Percentiles rank a stretch among this genome's conserved stretches.
These are phyloP conservation scores for Lophotriccus pileatus DNA, from an alignment of 2,797 vertebrate species.

Conservation along the genomic window DNA sequence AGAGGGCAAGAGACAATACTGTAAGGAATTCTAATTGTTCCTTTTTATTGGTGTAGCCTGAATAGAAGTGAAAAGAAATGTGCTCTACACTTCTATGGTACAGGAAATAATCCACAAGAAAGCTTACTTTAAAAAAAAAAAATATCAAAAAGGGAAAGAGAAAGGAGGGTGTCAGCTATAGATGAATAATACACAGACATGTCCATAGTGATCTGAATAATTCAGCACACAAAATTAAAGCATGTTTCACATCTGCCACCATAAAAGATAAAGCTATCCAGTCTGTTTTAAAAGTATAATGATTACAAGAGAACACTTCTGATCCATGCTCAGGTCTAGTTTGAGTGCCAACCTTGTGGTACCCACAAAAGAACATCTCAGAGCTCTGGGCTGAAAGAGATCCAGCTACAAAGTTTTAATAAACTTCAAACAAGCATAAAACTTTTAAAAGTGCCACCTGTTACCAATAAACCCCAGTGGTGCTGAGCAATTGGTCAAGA, in stretches of 20 bases:
- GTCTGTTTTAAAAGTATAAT: conserved; percentile 15
- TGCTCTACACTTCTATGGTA: background rate
- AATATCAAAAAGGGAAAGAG: background rate
- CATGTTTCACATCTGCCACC: conserved; percentile 40
- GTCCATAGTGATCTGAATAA: conserved; percentile 26
- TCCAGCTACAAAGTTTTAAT: conserved; percentile 7
- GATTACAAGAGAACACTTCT: conserved; percentile 4
- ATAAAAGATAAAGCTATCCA: conserved; percentile 22
- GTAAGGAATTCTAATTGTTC: background rate
- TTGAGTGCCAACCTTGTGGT: background rate
- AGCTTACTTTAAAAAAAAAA: background rate
- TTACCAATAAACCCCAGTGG: background rate
- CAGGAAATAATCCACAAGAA: background rate
- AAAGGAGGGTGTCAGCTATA: background rate
- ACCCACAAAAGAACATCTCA: background rate
- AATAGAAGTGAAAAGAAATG: background rate
- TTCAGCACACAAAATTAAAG: conserved; percentile 47
- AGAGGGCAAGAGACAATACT: background rate
- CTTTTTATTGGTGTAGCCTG: background rate
- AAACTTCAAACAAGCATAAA: background rate
- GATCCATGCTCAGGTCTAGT: background rate
- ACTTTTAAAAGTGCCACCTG: background rate
- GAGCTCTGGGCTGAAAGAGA: background rate
- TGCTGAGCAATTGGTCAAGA: background rate
- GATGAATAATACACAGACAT: background rate